These are phyloP conservation scores for Barypeithes pellucidus DNA, from an alignment of 2,888 invertebrate species.

Conservation along the genomic window DNA sequence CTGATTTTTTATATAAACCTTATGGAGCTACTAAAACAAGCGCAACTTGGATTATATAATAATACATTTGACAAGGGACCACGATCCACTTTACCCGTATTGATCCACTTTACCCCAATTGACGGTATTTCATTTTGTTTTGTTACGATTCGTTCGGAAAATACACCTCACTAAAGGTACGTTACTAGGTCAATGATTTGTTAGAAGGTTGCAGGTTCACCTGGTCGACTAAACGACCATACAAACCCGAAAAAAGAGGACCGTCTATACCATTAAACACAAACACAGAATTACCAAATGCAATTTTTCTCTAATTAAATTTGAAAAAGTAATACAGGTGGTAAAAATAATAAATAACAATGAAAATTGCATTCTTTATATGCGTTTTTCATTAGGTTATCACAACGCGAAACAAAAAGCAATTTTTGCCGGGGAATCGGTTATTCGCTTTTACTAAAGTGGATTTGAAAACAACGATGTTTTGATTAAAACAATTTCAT, in stretches of 20 bases:
- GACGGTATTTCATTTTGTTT: conserved; percentile 11
- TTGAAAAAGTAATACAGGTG: not conserved
- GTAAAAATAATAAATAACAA: conserved; percentile 5
- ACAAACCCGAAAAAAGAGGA: too few species aligned
- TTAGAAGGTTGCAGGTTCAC: too few species aligned
- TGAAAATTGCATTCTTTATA: conserved; percentile 25
- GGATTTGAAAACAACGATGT: conserved; percentile 33
- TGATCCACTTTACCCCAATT: too few species aligned
- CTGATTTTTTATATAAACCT: too few species aligned
- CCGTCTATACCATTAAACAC: not conserved
- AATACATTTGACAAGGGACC: too few species aligned
- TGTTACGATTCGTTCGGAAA: not conserved
- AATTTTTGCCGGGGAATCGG: conserved; percentile 33
- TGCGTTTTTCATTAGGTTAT: conserved; percentile 21
- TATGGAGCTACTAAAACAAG: too few species aligned
- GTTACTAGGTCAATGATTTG: not conserved
- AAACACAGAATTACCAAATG: not conserved
- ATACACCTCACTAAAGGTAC: not conserved
- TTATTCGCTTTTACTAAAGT: conserved; percentile 38
- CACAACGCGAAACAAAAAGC: conserved; percentile 20
- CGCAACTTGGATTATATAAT: too few species aligned
- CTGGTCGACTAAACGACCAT: too few species aligned
- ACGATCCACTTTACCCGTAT: too few species aligned
- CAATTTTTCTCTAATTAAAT: not conserved
- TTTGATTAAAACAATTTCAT: conserved; percentile 43